phyloP scores from a whole-genome alignment of 2,113 vertebrate genomes.

The Salvelinus alpinus region DNA sequence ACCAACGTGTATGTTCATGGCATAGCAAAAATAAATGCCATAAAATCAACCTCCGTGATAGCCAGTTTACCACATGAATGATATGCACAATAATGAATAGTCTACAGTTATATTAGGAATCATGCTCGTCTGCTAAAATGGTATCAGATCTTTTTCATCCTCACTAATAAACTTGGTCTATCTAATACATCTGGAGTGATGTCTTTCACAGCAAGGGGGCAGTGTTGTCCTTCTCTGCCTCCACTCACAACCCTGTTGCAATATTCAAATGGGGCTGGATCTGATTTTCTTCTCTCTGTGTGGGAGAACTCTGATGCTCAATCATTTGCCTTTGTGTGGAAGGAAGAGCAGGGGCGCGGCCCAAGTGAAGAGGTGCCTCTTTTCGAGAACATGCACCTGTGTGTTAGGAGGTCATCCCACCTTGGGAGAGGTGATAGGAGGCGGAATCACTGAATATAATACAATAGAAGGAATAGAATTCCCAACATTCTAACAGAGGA shows the following conservation, averaged over 20 bases:
- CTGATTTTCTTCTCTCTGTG: conserved; percentile 16
- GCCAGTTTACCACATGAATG: background rate
- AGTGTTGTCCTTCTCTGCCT: conserved; percentile 70
- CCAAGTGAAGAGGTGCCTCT: background rate
- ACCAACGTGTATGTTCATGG: background rate
- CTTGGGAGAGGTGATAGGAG: background rate
- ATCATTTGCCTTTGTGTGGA: background rate
- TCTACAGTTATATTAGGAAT: background rate
- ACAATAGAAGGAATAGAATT: too few relatives aligned
- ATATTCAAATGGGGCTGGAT: conserved; percentile 30
- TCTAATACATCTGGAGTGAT: conserved; percentile 7
- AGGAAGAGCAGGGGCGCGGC: conserved; percentile 13
- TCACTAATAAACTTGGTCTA: background rate
- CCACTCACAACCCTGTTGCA: conserved; percentile 2
- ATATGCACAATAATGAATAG: background rate
- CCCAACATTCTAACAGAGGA: too few relatives aligned
- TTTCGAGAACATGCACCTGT: conserved; percentile 17
- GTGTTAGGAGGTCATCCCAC: background rate
- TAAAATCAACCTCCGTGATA: conserved; percentile 21
- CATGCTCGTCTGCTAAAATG: conserved; percentile 14
- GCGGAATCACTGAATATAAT: conserved; percentile 1
- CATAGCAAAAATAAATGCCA: background rate
- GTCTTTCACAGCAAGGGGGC: conserved; percentile 65
- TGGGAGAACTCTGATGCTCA: conserved; percentile 7
- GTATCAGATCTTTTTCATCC: background rate